Evolutionary conservation across 2,113 vertebrate species (phyloP).

Genomic region (Puma concolor): DNA sequence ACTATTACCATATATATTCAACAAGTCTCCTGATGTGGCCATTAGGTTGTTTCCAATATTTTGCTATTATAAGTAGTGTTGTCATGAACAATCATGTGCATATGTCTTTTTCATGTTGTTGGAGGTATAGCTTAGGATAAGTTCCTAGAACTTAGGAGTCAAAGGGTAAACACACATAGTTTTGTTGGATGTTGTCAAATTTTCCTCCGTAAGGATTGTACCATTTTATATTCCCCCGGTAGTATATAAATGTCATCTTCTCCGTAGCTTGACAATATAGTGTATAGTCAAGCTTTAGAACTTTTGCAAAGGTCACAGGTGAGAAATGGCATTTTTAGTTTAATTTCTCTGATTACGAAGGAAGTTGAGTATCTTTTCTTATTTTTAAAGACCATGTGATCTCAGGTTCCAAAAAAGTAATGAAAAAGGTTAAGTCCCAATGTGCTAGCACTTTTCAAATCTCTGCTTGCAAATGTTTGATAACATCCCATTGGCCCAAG

Average conservation of each 20-base stretch:
- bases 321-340: not conserved
- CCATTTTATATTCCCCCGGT: not conserved
- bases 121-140: not conserved
- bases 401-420: not conserved
- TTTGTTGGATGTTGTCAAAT: not conserved
- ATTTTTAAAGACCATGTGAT: not conserved
- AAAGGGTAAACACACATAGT: not conserved
- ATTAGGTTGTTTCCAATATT: not conserved
- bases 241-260: not conserved
- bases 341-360: conserved; percentile 1
- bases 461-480: not conserved
- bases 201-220: not conserved
- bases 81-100: not conserved
- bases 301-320: not conserved
- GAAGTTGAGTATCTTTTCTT: not conserved
- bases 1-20: not conserved
- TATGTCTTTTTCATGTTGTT: not conserved
- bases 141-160: not conserved
- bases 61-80: not conserved
- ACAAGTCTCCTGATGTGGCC: not conserved
- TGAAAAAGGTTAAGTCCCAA: not conserved
- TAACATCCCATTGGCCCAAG: not conserved
- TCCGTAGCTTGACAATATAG: not conserved
- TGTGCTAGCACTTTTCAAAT: not conserved
- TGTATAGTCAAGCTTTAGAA: not conserved